Conservation (phyloP, 64 coral and sea anemone species). For the Actinia tenebrosa region DNA sequence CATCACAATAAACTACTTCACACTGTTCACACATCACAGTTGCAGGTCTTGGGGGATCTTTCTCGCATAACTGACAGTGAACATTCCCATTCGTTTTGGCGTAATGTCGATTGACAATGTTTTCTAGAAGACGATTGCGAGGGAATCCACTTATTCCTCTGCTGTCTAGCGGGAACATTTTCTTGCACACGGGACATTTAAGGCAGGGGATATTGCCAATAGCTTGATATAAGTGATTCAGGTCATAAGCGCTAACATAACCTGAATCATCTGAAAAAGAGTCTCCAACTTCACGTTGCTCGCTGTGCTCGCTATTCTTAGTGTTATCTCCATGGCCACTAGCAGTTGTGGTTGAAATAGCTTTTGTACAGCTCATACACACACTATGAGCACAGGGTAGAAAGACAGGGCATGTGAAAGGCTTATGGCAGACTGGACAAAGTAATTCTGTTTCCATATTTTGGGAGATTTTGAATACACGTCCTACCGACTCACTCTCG, state of each 20-base stretch:
- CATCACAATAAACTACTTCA: conserved; percentile 88
- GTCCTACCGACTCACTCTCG: neutral
- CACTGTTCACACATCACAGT: conserved; percentile 96
- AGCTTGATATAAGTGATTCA: conserved; percentile 88
- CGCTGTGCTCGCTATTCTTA: neutral
- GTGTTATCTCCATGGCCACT: neutral
- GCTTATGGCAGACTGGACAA: conserved; percentile 84
- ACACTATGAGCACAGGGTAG: conserved; percentile 87
- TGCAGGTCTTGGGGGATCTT: conserved; percentile 51
- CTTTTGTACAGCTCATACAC: conserved; percentile 74
- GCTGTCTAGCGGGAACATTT: conserved; percentile 61
- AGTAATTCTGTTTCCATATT: conserved; percentile 86
- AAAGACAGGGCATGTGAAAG: conserved; percentile 62
- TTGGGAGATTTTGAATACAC: neutral
- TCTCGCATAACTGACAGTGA: conserved; percentile 88
- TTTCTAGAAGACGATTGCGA: conserved; percentile 78
- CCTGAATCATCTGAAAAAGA: conserved; percentile 28
- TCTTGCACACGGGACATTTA: conserved; percentile 77
- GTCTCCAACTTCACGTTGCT: neutral
- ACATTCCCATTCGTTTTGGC: conserved; percentile 77
- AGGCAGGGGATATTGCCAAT: conserved; percentile 78
- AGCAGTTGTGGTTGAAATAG: conserved; percentile 30
- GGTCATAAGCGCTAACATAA: conserved; percentile 71
- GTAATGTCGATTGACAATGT: conserved; percentile 85
- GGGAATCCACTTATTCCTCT: conserved; percentile 71